Base-by-base conservation (phyloP, 2,797 vertebrate species). In the Macropodus opercularis region DNA sequence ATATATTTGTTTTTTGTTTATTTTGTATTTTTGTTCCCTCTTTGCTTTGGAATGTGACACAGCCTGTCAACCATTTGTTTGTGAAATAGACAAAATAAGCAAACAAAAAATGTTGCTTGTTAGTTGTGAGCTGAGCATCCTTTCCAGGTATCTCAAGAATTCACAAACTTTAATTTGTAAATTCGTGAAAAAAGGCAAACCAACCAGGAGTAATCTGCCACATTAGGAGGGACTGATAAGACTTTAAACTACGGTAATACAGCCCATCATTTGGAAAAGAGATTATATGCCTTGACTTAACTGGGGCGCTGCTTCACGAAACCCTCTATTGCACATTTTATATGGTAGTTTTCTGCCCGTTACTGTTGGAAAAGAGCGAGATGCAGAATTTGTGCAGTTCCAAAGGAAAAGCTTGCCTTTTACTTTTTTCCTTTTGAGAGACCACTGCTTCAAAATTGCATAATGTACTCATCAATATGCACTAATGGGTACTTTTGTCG, bases 31-130 rank as follows among this genome's bases (percentile, higher is more conserved):
- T 43, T 50, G 69, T 80, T 77, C 72, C 74, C 75, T 84, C 81
- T 88, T 95, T 94, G 92, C 93, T 97, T 96, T 95, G 94, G 94
- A 97, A 97, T 96, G 94, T 97, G 94, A 98, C 94, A 87, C 94
- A 93, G 91, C 93, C 93, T 93, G 93, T 94, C 94, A 90, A 93
- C 94, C 81, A 86, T 95, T 95, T 84, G 79, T 85, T 81, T 93
- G 93, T 95, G 93, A 94, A 90, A 85, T 90, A 94, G 94, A 91
- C 85, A 58, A 80, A 83, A 87, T 74, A 77, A 86, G 84, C 84
- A 90, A 87, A 84, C 72, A 77, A 74, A 77, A 74, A 92, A 90
- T 90, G 93, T 92, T 88, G 91, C 92, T 95, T 94, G 93, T 92
- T 93, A 94, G 87, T 93, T 93, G 93, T 95, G 92, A 95, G 91